phyloP scores from a whole-genome alignment of 1,140 invertebrate genomes.

The Rhynchophorus ferrugineus region DNA sequence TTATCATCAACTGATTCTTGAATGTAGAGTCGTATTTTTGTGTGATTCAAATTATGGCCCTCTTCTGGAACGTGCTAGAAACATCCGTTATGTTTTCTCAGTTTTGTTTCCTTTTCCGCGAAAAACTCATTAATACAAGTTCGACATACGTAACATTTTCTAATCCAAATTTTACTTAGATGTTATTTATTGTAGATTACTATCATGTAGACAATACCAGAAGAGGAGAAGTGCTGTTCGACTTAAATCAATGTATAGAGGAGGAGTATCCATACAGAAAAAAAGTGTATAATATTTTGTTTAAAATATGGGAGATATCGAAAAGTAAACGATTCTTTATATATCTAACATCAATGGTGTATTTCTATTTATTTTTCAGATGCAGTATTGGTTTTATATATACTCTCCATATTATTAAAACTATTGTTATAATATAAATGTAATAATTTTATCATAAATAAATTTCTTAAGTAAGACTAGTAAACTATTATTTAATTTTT shows the following conservation, averaged over 20 bases:
- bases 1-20: no score
- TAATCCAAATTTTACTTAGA: not conserved
- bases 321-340: not conserved
- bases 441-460: no score
- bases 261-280: not conserved
- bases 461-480: no score
- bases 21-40: no score
- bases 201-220: no score
- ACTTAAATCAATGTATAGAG: not conserved
- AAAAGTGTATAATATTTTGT: not conserved
- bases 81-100: not conserved
- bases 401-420: not conserved
- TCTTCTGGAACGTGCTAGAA: not conserved
- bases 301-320: not conserved
- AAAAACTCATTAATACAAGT: not conserved
- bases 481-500: no score
- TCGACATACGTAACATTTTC: not conserved
- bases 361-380: not conserved
- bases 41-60: no score
- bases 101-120: not conserved
- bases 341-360: no score
- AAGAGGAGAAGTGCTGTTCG: no score
- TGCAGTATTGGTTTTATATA: not conserved
- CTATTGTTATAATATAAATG: not conserved
- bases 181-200: no score